Evolutionary conservation across 2,888 invertebrate genomes (phyloP).

Genomic region (Lordiphosa andalusiaca): DNA sequence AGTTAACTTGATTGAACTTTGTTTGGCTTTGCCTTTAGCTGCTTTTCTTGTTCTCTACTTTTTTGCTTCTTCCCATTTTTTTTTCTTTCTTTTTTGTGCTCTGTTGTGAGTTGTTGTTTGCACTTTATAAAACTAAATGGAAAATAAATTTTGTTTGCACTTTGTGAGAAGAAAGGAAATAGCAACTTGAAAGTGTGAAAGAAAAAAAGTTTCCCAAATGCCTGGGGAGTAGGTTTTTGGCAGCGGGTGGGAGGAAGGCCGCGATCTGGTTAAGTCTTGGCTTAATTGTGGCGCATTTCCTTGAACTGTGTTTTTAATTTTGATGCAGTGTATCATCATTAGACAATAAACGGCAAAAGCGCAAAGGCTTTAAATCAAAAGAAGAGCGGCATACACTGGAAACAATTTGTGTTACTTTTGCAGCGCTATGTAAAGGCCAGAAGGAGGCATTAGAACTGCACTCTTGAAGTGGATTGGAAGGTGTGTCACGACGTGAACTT

Average conservation of each 20-base stretch:
- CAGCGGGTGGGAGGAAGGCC: conserved; percentile 8
- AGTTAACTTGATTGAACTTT: conserved; percentile 73
- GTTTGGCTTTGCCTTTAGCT: conserved; percentile 68
- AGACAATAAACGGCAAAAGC: conserved; percentile 41
- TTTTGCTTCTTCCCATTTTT: conserved; percentile 31
- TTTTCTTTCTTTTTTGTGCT: conserved; percentile 17
- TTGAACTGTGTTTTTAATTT: conserved; percentile 40
- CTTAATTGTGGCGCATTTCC: conserved; percentile 58
- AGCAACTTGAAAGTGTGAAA: conserved; percentile 65
- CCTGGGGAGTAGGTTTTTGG: conserved; percentile 10
- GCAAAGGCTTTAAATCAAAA: conserved; percentile 1
- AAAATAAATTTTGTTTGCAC: conserved; percentile 73
- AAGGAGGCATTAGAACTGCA: too few relatives aligned
- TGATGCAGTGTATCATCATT: conserved; percentile 56
- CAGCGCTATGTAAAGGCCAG: too few relatives aligned
- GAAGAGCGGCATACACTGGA: conserved; percentile 11
- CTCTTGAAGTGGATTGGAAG: too few relatives aligned
- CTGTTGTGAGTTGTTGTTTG: conserved; percentile 48
- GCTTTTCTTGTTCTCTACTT: conserved; percentile 42
- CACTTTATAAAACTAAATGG: conserved; percentile 68
- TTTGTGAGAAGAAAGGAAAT: conserved; percentile 53
- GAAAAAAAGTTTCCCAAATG: conserved; percentile 40
- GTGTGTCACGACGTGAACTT: too few relatives aligned
- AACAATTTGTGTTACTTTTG: too few relatives aligned
- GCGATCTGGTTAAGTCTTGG: conserved; percentile 4